Evolutionary conservation across 2,888 invertebrate genomes (phyloP).

Genomic region (Ophion ellenae): DNA sequence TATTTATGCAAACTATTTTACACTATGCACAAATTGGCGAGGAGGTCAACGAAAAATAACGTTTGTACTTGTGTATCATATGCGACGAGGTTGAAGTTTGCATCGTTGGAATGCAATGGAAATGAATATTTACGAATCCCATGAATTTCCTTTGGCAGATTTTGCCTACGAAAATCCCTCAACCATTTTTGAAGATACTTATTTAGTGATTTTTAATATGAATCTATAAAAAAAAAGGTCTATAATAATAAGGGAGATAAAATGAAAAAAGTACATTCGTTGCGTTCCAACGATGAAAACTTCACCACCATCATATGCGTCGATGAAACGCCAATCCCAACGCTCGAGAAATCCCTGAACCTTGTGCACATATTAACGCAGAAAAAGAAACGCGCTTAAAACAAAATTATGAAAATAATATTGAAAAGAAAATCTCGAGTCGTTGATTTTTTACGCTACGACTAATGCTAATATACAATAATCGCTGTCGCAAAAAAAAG

Average conservation of each 20-base stretch:
- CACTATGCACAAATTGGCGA: slow-evolving; percentile 46
- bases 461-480: background rate
- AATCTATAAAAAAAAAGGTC: too few relatives aligned
- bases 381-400: background rate
- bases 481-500: slow-evolving; percentile 8
- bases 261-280: too few relatives aligned
- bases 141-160: too few relatives aligned
- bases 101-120: too few relatives aligned
- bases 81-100: background rate
- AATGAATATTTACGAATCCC: too few relatives aligned
- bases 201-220: too few relatives aligned
- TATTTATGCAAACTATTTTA: slow-evolving; percentile 15
- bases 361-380: slow-evolving; percentile 53
- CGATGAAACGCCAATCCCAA: slow-evolving; percentile 35
- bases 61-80: slow-evolving; percentile 12
- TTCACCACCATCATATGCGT: background rate
- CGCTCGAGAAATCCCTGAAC: slow-evolving; percentile 66
- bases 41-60: background rate
- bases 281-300: too few relatives aligned
- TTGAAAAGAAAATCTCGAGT: slow-evolving; percentile 44
- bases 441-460: slow-evolving; percentile 41
- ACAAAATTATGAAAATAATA: slow-evolving; percentile 6
- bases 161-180: too few relatives aligned
- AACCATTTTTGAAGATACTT: too few relatives aligned
- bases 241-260: too few relatives aligned